Evolutionary conservation across 2,888 invertebrate genomes (phyloP).

Genomic region (Megalurothrips usitatus): DNA sequence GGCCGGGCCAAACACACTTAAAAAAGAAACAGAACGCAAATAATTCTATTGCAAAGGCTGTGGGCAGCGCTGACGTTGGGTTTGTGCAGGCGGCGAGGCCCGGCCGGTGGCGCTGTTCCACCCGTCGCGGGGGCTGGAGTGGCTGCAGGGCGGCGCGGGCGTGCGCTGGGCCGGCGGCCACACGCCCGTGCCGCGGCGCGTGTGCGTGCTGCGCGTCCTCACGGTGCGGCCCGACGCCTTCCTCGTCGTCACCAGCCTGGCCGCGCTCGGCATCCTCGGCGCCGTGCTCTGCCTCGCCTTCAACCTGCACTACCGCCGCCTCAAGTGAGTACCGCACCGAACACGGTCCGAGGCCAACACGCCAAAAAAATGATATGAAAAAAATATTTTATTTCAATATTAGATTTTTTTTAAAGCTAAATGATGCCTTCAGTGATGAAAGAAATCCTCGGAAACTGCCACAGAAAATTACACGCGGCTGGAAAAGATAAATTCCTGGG

Average conservation of each 20-base stretch:
- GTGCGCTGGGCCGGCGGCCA: slow-evolving; percentile 72
- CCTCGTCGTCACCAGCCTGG: slow-evolving; percentile 65
- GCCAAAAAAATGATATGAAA: background rate
- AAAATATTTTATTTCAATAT: too few relatives aligned
- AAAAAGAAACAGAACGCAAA: too few relatives aligned
- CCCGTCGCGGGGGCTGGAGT: slow-evolving; percentile 59
- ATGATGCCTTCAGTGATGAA: too few relatives aligned
- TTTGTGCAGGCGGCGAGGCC: slow-evolving; percentile 59
- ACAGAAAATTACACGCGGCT: too few relatives aligned
- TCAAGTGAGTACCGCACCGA: slow-evolving; percentile 57
- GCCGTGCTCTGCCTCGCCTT: slow-evolving; percentile 73
- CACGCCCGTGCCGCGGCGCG: slow-evolving; percentile 72
- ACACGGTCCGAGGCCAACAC: background rate
- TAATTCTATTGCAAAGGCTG: too few relatives aligned
- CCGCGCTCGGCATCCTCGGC: slow-evolving; percentile 68
- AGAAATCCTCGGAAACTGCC: too few relatives aligned
- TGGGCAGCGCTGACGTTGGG: too few relatives aligned
- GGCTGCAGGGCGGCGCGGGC: slow-evolving; percentile 65
- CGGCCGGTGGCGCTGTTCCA: slow-evolving; percentile 66
- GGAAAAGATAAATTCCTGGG: too few relatives aligned
- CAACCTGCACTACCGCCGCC: slow-evolving; percentile 75
- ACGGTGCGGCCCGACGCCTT: slow-evolving; percentile 74
- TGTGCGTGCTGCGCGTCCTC: slow-evolving; percentile 68
- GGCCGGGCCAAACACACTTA: background rate
- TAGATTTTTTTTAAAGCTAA: too few relatives aligned